Base-by-base conservation (phyloP, 2,888 invertebrate species). In the Monoplex corrugatus region DNA sequence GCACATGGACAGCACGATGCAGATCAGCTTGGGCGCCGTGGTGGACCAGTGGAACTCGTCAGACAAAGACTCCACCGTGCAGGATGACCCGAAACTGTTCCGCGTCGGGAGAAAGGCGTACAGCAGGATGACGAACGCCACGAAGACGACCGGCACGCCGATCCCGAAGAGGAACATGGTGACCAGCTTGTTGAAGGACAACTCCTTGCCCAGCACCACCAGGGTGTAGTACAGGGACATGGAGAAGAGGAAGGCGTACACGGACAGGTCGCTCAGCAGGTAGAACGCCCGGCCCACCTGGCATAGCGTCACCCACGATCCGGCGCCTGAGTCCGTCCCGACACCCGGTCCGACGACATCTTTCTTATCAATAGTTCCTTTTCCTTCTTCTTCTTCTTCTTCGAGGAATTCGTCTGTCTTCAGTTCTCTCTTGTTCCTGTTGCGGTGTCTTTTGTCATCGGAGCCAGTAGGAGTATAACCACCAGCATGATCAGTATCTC, bases 1-100 rank as follows among this genome's bases (percentile, higher is more conserved):
- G 68, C 88, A 88, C 68, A 88, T n/a, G 5, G 88, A 83, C 83
- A 88, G 68, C 83, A 88, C 83, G 23, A 88, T 1, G 88, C 88
- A 88, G 44, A 43, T 19, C 44, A 88, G 68, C n/a, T 88, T 83
- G 10, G 88, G 88, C 19, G 63, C 88, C 16, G 83, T 88, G 28
- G 72, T 83, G 19, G 83, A 68, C 88, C 88, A 88, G 83, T 88
- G 88, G 35, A 88, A 44, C 68, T 83, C 83, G 83, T 83, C 88
- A 23, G 38, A 32, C 44, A 87, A 50, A 8, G 44, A 16, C 68
- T 68, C 63, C 5, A 88, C 40, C 19, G 44, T 19, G 68, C 88
- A 88, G 50, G 50, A 50, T 32, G 45, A 44, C 19, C 10, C 8
- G 50, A 19, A 50, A 35, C 44, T 35, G 35, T 32, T 43, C 38